A percentile compares a stretch with the other conserved stretches of the same genome.
phyloP scores from a whole-genome alignment of 2,113 vertebrate species.

The Melanostigma gelatinosum region DNA sequence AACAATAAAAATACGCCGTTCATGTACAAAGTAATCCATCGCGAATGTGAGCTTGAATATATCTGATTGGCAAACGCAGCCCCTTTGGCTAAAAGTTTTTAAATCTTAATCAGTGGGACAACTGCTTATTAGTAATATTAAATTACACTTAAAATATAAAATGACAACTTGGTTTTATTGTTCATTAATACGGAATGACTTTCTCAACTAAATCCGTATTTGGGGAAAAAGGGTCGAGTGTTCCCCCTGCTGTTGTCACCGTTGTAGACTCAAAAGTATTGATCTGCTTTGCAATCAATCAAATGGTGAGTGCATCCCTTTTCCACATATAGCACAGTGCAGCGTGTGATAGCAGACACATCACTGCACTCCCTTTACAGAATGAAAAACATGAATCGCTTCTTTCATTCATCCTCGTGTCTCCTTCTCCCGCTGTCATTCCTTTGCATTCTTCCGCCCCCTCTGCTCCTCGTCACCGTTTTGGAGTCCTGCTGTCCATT shows the following conservation, averaged over 20 bases:
- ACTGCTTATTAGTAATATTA: background rate
- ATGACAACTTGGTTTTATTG: background rate
- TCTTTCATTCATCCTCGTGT: constrained; percentile 15
- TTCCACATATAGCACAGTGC: background rate
- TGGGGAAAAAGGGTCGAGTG: constrained; percentile 7
- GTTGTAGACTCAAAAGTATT: constrained; percentile 47
- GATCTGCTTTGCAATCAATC: constrained; percentile 64
- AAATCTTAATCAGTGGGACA: background rate
- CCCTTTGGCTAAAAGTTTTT: background rate
- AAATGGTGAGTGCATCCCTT: constrained; percentile 27
- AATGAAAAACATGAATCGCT: background rate
- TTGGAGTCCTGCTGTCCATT: background rate
- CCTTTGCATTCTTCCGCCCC: background rate
- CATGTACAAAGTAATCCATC: background rate
- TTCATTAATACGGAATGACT: background rate
- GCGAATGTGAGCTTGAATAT: background rate
- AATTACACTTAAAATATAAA: background rate
- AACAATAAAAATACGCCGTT: background rate
- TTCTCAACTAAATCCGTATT: background rate
- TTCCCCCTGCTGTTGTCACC: constrained; percentile 23
- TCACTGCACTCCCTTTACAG: constrained; percentile 3
- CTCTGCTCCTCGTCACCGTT: background rate
- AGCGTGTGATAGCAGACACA: background rate
- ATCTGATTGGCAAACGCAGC: background rate
- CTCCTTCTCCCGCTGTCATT: background rate